Evolutionary conservation across 2,797 vertebrate genomes (phyloP).

Genomic region (Calcarius lapponicus): DNA sequence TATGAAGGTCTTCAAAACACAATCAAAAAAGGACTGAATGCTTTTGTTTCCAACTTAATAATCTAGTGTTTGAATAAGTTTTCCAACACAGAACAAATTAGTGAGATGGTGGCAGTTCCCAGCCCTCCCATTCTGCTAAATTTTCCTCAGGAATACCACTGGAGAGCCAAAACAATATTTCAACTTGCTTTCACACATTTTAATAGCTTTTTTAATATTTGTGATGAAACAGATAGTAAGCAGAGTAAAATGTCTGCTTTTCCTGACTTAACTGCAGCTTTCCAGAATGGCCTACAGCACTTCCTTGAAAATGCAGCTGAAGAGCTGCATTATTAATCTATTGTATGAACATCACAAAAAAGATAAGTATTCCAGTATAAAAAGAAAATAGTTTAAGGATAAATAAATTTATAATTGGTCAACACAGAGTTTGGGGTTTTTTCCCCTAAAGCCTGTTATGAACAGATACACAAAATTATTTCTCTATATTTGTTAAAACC

Average conservation of each 20-base stretch:
- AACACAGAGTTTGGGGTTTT: neutral
- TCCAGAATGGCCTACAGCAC: neutral
- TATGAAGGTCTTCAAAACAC: neutral
- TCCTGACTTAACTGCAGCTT: neutral
- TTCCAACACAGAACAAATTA: neutral
- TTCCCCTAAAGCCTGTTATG: neutral
- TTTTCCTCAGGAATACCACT: neutral
- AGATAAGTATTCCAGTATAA: neutral
- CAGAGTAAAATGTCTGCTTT: neutral
- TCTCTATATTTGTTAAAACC: neutral
- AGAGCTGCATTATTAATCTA: neutral
- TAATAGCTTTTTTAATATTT: neutral
- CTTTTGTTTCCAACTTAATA: neutral
- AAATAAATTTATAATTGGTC: neutral
- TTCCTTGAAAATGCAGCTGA: neutral
- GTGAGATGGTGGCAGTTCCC: neutral
- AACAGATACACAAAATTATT: neutral
- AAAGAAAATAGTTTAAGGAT: neutral
- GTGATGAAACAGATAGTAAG: neutral
- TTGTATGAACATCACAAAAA: neutral
- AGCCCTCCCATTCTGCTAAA: neutral
- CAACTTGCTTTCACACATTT: neutral
- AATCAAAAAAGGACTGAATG: neutral
- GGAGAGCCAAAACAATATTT: neutral
- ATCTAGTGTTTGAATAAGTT: neutral